Base-by-base conservation (phyloP, 1,140 invertebrate genomes). In the Drosophila pectinifera region DNA sequence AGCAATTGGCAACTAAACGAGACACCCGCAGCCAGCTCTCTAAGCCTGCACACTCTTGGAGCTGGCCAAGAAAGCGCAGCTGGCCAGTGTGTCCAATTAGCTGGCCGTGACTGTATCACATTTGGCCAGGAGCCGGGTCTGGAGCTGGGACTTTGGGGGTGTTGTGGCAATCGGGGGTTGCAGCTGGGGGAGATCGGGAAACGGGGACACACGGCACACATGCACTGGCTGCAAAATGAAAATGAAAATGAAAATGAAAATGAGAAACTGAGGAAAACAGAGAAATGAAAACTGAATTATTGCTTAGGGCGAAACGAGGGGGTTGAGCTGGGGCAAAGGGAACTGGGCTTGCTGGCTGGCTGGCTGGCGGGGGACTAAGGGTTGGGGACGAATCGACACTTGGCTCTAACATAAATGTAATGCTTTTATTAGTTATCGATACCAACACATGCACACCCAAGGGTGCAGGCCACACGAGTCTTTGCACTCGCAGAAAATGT, bases 381-480 rank as follows among this genome's bases (percentile, higher is more conserved):
- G 43, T 11, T 22, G 59, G 28, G 48, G 18, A n/a, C 7, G 45
- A 36, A 51, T 36, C 59, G 31, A 58, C 51, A 53, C 26, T 64
- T 64, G 51, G 48, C 45, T 72, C 68, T 65, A 77, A 73, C 83
- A 89, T 83, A 86, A 89, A 83, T 86, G 84, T 88, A 83, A 88
- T 86, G 72, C 84, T 69, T 83, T 88, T 89, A 86, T 86, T 86
- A 86, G 83, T 89, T 86, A 79, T 86, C 83, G 75, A 86, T 82
- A 82, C 62, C 68, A 45, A 67, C 56, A 78, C 46, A 55, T 51
- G 42, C 51, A 42, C 28, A 39, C 41, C 56, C 34, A 43, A 55
- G 38, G 65, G 56, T 77, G 20, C 42, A 20, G 14, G 18, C 49
- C 7, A 22, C 18, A 20, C 49, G 39, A 43, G 42, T 58, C 28